Evolutionary conservation across 1,140 invertebrate species (phyloP), one percentile per base, ranked within the genome.

Genomic region (Nixonia krombeini): DNA sequence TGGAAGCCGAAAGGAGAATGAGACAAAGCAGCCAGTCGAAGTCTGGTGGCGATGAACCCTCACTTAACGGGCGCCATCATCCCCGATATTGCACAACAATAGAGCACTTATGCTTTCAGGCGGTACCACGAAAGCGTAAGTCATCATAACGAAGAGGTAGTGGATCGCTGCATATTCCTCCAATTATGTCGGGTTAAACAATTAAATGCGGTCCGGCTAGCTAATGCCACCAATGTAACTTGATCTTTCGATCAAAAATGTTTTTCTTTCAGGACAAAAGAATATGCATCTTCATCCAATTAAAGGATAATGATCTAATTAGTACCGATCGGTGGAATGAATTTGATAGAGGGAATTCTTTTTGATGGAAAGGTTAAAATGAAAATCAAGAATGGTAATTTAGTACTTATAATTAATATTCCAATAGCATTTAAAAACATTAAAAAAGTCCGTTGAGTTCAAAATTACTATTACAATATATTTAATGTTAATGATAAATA

Each of bases 221-320:
- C 64, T 61, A 57, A 53, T 55, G 57, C 52, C 21, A 49, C 21
- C 42, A 31, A 52, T 62, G 44, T 31, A 17, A 37, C 35, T 25
- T 26, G 15, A 13, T 37, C 8, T 4, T 18, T 23, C 35, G 18
- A 47, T 37, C 31, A 37, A 21, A 42, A 23, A 10, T 12, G 37
- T 29, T 4, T n/a, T 28, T 42, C 31, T 4, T 52, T 16, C 16
- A 8, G 52, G 47, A 76, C 76, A 76, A 78, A 74, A 62, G 50
- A 74, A 80, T 79, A 65, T 79, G 79, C 76, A 73, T 73, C 73
- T 79, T 80, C 79, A 80, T 80, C 75, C 74, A 78, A 78, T 79
- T 78, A 79, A n/a, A 64, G 62, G 69, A 76, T 75, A 79, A 80
- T 78, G 72, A 70, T 33, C 52, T 57, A 65, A 65, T 65, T 65